These are phyloP conservation scores for Chlorocebus sabaeus DNA, from an alignment of 2,113 vertebrate species.

Conservation along the genomic window DNA sequence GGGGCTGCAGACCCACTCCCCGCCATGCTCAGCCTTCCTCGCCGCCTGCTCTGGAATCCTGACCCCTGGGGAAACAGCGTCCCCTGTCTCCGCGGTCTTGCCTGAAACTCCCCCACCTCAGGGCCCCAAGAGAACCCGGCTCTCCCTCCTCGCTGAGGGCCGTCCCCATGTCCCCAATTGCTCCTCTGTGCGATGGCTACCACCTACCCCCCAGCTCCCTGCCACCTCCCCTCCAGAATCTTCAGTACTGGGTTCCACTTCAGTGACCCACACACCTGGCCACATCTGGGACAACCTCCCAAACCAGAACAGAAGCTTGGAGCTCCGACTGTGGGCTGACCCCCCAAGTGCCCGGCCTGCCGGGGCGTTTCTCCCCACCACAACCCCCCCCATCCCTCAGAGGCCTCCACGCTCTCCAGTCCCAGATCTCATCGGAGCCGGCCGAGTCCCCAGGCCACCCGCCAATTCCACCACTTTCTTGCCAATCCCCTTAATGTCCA, in stretches of 20 bases:
- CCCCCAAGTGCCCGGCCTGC: not conserved
- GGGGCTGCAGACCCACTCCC: not conserved
- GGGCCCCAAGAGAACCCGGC: not conserved
- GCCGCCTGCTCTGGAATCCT: not conserved
- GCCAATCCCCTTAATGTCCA: not conserved
- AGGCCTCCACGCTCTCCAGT: not conserved
- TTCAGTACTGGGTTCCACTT: not conserved
- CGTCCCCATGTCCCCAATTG: no score
- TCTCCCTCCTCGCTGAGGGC: not conserved
- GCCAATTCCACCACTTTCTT: not conserved
- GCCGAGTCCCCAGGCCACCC: not conserved
- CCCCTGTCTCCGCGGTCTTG: not conserved
- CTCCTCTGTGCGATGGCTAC: not conserved
- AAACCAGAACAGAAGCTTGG: not conserved
- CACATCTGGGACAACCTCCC: not conserved
- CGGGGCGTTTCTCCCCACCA: not conserved
- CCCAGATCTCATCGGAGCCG: not conserved
- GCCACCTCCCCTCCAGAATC: not conserved
- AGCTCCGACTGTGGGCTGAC: not conserved
- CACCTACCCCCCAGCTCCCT: not conserved
- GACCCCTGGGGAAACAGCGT: not conserved
- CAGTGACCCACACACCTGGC: not conserved
- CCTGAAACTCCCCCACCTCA: not conserved
- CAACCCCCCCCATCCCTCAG: not conserved
- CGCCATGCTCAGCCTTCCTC: fast-evolving